Evolutionary conservation across 2,797 vertebrate species (phyloP).

Genomic region (Diplodus puntazzo): DNA sequence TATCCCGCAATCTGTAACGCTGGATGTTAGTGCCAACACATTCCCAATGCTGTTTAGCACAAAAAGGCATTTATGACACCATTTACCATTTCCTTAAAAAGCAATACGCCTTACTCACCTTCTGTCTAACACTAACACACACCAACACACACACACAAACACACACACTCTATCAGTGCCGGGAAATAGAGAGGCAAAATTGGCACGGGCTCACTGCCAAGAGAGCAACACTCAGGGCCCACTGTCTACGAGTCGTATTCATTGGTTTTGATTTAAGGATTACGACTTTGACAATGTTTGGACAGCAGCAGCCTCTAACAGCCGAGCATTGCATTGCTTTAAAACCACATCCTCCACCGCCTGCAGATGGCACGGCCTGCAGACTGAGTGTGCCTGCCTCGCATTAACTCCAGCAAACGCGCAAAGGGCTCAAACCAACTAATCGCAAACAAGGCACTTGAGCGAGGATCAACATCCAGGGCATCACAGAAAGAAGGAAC

Average conservation of each 20-base stretch:
- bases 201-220: conserved; percentile 67
- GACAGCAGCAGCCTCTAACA: conserved; percentile 22
- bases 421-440: conserved; percentile 1
- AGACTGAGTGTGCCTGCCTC: not conserved
- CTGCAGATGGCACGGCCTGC: conserved; percentile 3
- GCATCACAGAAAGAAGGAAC: not conserved
- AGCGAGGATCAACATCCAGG: not conserved
- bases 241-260: conserved; percentile 41
- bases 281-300: conserved; percentile 26
- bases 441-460: not conserved
- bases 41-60: conserved; percentile 42
- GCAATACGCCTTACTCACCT: conserved; percentile 19
- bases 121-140: conserved; percentile 15
- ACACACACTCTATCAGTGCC: conserved; percentile 41
- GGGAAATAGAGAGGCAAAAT: conserved; percentile 60
- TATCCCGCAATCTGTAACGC: conserved; percentile 47
- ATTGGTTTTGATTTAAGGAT: conserved; percentile 48
- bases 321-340: not conserved
- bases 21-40: conserved; percentile 29
- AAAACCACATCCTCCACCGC: conserved; percentile 56
- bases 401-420: not conserved
- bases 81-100: conserved; percentile 48
- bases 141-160: conserved; percentile 33
- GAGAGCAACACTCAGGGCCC: conserved; percentile 46
- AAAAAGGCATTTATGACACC: conserved; percentile 23